Evolutionary conservation across 2,888 invertebrate genomes (phyloP), one percentile per base, ranked within the genome.

Genomic region (Pammene aurita): DNA sequence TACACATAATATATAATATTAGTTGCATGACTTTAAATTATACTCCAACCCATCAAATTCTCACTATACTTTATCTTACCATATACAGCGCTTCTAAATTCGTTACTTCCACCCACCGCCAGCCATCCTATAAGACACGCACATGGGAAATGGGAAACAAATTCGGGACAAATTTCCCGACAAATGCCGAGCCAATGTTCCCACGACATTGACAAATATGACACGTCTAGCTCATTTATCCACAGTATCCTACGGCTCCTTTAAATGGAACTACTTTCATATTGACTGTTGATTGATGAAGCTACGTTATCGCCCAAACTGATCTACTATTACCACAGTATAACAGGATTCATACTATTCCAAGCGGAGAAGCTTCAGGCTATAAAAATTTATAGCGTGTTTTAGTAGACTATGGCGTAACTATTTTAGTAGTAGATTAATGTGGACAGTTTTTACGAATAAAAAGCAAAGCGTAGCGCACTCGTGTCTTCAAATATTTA

Each of bases 401-500:
- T 35, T 58, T 44, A 14, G 11, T 65, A 60, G 44, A 1, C 64
- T 69, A 34, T 67, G 50, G 62, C 18, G 42, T 34, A 50, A n/a
- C 9, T 10, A 14, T 41, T 34, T 9, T 18, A 26, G 7, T 16
- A n/a, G 55, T 61, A 55, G 42, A 44, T 16, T 9, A 44, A 7
- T 60, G 55, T 55, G 67, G 16, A 10, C 62, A 69, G 62, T 65
- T 66, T 67, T 72, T 54, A 71, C 70, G 75, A 75, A 78, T 78
- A 75, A 78, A 77, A 78, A 77, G 73, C 57, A 67, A 66, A 66
- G 73, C 70, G 73, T 72, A 71, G 76, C 74, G 75, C 76, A 80
- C 80, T 77, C 74, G 77, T 78, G 79, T 80, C 77, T 75, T 80
- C 84, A 82, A 83, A 84, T 86, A 85, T 86, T 85, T 80, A 85